Evolutionary conservation across 2,888 invertebrate genomes (phyloP).

Genomic region (Bellardia pandia): DNA sequence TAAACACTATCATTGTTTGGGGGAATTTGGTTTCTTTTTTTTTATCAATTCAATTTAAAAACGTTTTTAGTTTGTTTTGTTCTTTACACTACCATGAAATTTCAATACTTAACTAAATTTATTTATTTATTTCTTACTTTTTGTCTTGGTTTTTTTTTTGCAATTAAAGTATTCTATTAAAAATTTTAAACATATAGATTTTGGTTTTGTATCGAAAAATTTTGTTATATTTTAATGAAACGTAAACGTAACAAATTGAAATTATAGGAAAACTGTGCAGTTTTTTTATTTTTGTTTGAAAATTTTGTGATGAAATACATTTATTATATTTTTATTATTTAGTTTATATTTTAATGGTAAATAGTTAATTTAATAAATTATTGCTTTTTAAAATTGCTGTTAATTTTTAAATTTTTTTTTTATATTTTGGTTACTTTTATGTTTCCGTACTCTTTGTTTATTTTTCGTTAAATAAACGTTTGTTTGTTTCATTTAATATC

Average conservation of each 20-base stretch:
- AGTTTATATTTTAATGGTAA: slow-evolving; percentile 47
- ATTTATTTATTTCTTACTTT: not conserved
- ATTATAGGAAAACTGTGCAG: slow-evolving; percentile 48
- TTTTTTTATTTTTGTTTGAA: slow-evolving; percentile 21
- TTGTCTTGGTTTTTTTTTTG: not conserved
- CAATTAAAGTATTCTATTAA: slow-evolving; percentile 31
- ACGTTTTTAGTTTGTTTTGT: not conserved
- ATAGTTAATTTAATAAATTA: slow-evolving; percentile 63
- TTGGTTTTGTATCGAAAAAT: slow-evolving; percentile 27
- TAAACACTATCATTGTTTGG: slow-evolving; percentile 36
- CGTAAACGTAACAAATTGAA: slow-evolving; percentile 23
- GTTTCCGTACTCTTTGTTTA: slow-evolving; percentile 8
- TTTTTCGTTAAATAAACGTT: not conserved
- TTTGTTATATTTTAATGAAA: slow-evolving; percentile 22
- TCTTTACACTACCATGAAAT: slow-evolving; percentile 39
- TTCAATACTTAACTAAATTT: slow-evolving; percentile 48
- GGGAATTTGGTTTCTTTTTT: not conserved
- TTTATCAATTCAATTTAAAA: not conserved
- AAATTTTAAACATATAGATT: slow-evolving; percentile 47
- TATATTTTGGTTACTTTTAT: slow-evolving; percentile 25
- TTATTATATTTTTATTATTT: slow-evolving; percentile 36
- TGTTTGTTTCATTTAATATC: not conserved
- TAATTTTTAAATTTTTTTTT: slow-evolving; percentile 49
- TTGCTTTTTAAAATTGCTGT: slow-evolving; percentile 70
- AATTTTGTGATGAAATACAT: slow-evolving; percentile 58